Evolutionary conservation across 2,797 vertebrate species (phyloP).

Genomic region (Cossypha heuglini): DNA sequence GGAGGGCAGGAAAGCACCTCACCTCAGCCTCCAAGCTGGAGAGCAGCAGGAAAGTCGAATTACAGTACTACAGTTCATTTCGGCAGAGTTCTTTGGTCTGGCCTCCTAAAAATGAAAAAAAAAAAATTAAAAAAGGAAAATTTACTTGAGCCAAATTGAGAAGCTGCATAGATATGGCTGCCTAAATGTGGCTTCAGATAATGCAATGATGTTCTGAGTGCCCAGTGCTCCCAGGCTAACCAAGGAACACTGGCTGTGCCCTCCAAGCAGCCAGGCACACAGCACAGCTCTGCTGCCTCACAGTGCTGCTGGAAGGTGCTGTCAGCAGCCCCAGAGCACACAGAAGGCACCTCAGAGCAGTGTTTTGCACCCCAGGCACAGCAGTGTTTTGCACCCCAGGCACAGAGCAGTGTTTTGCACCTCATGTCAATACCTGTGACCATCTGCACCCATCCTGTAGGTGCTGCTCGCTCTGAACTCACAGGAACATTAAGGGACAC

Average conservation of each 20-base stretch:
- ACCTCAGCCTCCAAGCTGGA: neutral
- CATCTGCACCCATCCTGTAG: neutral
- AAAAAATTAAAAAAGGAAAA: too few relatives aligned
- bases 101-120: neutral
- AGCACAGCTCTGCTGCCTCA: neutral
- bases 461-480: neutral
- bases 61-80: neutral
- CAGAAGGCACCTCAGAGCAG: neutral
- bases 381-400: neutral
- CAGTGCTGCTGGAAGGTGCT: neutral
- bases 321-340: neutral
- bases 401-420: too few relatives aligned
- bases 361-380: neutral
- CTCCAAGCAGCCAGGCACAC: rapidly evolving
- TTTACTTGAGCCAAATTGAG: neutral
- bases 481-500: neutral
- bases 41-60: neutral
- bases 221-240: too few relatives aligned
- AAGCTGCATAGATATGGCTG: neutral
- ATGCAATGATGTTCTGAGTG: neutral
- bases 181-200: neutral
- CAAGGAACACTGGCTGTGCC: neutral
- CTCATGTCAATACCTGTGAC: neutral
- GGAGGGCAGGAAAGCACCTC: neutral
- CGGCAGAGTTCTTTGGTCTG: neutral